These are phyloP conservation scores for Lineus longissimus DNA, from an alignment of 1,140 invertebrate genomes.

Conservation along the genomic window DNA sequence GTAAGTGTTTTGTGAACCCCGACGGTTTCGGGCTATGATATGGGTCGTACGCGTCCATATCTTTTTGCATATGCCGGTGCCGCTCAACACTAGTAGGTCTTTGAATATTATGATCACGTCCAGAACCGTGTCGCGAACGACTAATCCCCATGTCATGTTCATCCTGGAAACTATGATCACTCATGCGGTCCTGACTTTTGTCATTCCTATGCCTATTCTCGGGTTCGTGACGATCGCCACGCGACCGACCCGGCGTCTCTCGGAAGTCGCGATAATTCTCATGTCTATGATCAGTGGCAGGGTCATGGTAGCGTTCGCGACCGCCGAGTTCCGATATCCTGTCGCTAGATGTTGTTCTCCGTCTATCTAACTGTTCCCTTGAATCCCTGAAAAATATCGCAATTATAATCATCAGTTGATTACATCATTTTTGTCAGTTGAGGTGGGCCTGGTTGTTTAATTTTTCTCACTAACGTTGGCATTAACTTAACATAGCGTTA, in stretches of 20 bases:
- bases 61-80: conserved; percentile 3
- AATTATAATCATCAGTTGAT: neutral
- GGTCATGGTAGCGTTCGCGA: neutral
- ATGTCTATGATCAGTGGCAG: neutral
- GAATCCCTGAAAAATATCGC: neutral
- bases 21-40: conserved; percentile 8
- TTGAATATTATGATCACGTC: neutral
- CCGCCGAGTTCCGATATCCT: neutral
- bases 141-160: neutral
- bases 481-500: no score
- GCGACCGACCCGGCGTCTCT: conserved; percentile 6
- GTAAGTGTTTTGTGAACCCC: neutral
- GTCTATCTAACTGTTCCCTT: neutral
- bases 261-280: neutral
- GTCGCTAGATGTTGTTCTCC: neutral
- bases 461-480: no score
- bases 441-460: no score
- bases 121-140: neutral
- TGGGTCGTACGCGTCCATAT: conserved; percentile 9
- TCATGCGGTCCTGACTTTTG: conserved; percentile 2
- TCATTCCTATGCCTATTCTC: conserved; percentile 7
- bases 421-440: no score
- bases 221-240: conserved; percentile 1
- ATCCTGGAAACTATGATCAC: neutral
- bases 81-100: no score